Conservation (phyloP, 2,797 vertebrate genomes). For the Sebastiscus albofasciatus region DNA sequence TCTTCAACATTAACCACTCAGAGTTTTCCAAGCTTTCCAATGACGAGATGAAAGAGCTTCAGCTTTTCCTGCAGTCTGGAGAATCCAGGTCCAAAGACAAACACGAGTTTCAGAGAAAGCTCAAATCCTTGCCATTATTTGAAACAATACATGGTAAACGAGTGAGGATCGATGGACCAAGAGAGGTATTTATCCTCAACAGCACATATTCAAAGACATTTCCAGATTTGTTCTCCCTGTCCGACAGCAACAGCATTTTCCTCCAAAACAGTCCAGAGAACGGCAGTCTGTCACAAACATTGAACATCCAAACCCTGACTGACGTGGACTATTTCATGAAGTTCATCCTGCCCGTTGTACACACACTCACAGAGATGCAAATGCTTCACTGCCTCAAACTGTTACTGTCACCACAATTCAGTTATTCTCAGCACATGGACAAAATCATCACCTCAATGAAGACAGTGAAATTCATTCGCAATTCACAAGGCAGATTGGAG, state of each 20-base stretch:
- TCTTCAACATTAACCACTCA: conserved; percentile 45
- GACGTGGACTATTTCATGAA: conserved; percentile 74
- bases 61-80: conserved; percentile 62
- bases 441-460: conserved; percentile 62
- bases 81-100: conserved; percentile 33
- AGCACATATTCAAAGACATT: conserved; percentile 6
- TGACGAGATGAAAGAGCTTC: conserved; percentile 56
- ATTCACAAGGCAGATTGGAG: conserved; percentile 63
- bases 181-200: conserved; percentile 60
- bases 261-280: conserved; percentile 60
- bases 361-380: conserved; percentile 57
- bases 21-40: conserved; percentile 65
- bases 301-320: conserved; percentile 55
- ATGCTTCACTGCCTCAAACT: conserved; percentile 67
- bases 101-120: conserved; percentile 47
- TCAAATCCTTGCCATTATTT: conserved; percentile 82
- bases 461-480: conserved; percentile 64
- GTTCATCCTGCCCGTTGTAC: conserved; percentile 73
- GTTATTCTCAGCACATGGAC: fast-evolving
- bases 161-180: conserved; percentile 62
- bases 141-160: conserved; percentile 64
- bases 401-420: conserved; percentile 31
- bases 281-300: fast-evolving
- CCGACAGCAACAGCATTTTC: conserved; percentile 54
- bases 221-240: conserved; percentile 59